These are phyloP conservation scores for Mylabris sibirica DNA, from an alignment of 2,888 invertebrate genomes.

Conservation along the genomic window DNA sequence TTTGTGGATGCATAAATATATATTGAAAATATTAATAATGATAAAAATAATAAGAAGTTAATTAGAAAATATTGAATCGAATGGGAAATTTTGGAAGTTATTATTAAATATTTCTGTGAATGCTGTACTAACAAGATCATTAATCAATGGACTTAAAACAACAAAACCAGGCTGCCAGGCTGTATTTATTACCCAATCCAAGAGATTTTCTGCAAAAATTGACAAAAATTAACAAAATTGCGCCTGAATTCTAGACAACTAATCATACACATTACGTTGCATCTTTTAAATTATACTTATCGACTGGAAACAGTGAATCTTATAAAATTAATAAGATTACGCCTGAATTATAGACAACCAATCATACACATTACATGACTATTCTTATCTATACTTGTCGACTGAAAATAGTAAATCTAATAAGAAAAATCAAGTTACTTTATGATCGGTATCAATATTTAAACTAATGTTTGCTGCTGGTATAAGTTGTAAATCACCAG, in stretches of 20 bases:
- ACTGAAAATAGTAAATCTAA: no score
- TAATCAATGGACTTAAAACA: slow-evolving; percentile 77
- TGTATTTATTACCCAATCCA: slow-evolving; percentile 80
- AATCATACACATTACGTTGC: background rate
- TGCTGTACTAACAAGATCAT: slow-evolving; percentile 82
- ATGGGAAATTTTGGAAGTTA: slow-evolving; percentile 77
- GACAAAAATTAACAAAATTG: background rate
- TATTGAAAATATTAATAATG: background rate
- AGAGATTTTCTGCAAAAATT: slow-evolving; percentile 67
- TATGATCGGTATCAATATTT: no score
- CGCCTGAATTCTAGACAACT: background rate
- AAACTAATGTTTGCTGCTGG: no score
- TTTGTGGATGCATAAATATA: background rate
- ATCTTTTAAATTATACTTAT: no score
- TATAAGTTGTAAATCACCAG: no score
- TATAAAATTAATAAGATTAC: no score
- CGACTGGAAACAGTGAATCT: no score
- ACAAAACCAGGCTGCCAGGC: slow-evolving; percentile 84
- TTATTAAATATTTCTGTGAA: slow-evolving; percentile 84
- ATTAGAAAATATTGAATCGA: slow-evolving; percentile 69
- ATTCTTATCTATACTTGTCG: no score
- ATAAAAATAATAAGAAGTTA: slow-evolving; percentile 19
- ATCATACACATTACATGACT: no score
- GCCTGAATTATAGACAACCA: no score
- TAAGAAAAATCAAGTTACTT: no score